Percentiles rank a stretch among this genome's conserved stretches.
Conservation (phyloP, 2,113 vertebrate species). For the Colistium nudipinnis region DNA sequence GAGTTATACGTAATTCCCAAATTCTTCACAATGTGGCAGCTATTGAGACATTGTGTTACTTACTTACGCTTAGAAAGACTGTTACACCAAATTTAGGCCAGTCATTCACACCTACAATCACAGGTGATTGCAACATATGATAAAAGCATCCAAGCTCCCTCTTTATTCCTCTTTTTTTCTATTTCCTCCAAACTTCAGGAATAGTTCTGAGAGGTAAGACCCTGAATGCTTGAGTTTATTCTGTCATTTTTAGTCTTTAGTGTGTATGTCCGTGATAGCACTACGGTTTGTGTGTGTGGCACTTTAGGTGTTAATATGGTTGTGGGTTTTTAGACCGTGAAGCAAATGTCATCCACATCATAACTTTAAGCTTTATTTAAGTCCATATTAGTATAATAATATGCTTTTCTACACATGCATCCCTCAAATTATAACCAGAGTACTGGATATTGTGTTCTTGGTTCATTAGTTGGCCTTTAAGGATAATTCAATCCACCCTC, state of each 20-base stretch:
- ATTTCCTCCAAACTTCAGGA: conserved; percentile 57
- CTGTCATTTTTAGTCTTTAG: conserved; percentile 14
- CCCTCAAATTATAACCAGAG: neutral
- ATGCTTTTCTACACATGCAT: neutral
- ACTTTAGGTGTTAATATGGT: neutral
- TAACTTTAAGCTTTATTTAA: neutral
- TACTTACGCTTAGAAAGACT: neutral
- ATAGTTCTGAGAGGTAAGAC: conserved; percentile 78
- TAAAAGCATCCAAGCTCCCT: conserved; percentile 21
- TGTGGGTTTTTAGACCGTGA: neutral
- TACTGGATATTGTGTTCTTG: neutral
- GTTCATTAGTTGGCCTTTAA: neutral
- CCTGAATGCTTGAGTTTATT: conserved; percentile 5
- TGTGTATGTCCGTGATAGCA: conserved; percentile 14
- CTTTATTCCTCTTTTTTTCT: conserved; percentile 45
- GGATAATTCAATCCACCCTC: no score
- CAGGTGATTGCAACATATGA: neutral
- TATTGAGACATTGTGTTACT: neutral
- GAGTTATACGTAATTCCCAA: no score
- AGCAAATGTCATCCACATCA: neutral
- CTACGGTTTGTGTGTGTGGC: neutral
- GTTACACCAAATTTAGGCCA: neutral
- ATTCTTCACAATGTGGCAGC: neutral
- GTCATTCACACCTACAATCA: neutral
- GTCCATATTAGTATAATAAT: neutral